Base-by-base conservation (phyloP, 2,797 vertebrate genomes). In the Lithobates pipiens region DNA sequence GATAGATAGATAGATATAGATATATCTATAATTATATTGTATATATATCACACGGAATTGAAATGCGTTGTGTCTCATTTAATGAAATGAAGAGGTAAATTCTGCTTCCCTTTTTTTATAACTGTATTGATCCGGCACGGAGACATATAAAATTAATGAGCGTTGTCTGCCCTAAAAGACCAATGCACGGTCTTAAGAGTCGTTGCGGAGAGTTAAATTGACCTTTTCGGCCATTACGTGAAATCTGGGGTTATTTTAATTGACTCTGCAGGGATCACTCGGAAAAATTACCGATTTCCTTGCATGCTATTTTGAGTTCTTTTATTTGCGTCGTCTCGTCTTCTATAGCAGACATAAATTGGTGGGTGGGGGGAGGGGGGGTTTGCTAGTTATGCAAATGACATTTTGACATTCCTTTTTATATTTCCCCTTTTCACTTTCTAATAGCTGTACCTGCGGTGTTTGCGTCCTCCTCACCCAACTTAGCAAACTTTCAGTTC, bases 181-280 rank as follows among this genome's bases (percentile, higher is more conserved):
- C 63, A 29, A 68, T 29, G 77, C 16, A 15, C 27, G 27, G 16
- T n/a, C n/a, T 5, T 39, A 10, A 18, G 44, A 80, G 78, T 11
- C 46, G 29, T 61, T 29, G 50, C 46, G 23, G 27, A 13, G 46
- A 25, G 46, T n/a, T 72, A 71, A 71, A 73, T 15, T 80, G 78
- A 71, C 78, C 78, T 80, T 80, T 71, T 39, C 23, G 46, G 78
- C 34, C 67, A 61, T 71, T 84, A 65, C 29, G 65, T 61, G 29
- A 65, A 65, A 65, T 27, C 70, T 10, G 71, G 70, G 80, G 34
- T 74, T 82, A 65, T 32, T 82, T 65, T 82, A 82, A 82, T 82
- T 82, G 80, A 74, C 70, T 21, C 57, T 74, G 18, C 57, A 23
- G 70, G 80, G 80, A 82, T 13, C n/a, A 15, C 10, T 82, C n/a